Evolutionary conservation across 2,113 vertebrate genomes (phyloP), one percentile per base, ranked within the genome.

Genomic region (Himantopus leucocephalus): DNA sequence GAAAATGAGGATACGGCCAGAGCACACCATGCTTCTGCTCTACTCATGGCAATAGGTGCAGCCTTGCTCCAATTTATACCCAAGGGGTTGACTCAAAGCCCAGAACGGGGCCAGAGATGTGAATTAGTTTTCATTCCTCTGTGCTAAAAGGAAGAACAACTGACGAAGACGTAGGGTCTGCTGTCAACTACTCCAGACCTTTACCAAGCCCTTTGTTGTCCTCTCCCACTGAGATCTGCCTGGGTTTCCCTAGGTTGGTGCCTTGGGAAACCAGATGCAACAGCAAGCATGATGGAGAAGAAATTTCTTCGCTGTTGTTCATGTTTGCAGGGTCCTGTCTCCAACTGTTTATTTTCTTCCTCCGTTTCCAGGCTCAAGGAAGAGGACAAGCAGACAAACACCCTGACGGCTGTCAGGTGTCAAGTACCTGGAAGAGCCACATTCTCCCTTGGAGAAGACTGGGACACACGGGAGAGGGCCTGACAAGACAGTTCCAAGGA

Each of bases 361-460:
- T 77, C n/a, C 43, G 82, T 86, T 67, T 66, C 48, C 58, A 79
- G 62, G 62, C 71, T 91, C 15, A 39, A 30, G 47, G 52, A 85
- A 75, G 37, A 74, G 59, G 37, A 59, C 67, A 79, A 43, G 59
- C 12, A 67, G 63, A 53, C 45, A 67, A 80, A 80, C 43, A 64
- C 22, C 20, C 58, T 7, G 32, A 66, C 0, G 0, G 53, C 35
- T 2, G 2, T 21, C 0, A 0, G 26, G n/a, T 70, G 30, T 80
- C 50, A 74, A 50, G 23, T 50, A 81, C 47, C 58, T 53, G 34
- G 12, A 79, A 89, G 45, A 89, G 22, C 35, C 53, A 41, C 30
- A 7, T 45, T 43, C 85, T 78, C n/a, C 45, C 66, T 66, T 84
- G 73, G 67, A 78, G 60, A 76, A 41, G 73, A 73, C 23, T 6